Evolutionary conservation across 2,797 vertebrate genomes (phyloP), one percentile per base, ranked within the genome.

Genomic region (Acipenser oxyrinchus): DNA sequence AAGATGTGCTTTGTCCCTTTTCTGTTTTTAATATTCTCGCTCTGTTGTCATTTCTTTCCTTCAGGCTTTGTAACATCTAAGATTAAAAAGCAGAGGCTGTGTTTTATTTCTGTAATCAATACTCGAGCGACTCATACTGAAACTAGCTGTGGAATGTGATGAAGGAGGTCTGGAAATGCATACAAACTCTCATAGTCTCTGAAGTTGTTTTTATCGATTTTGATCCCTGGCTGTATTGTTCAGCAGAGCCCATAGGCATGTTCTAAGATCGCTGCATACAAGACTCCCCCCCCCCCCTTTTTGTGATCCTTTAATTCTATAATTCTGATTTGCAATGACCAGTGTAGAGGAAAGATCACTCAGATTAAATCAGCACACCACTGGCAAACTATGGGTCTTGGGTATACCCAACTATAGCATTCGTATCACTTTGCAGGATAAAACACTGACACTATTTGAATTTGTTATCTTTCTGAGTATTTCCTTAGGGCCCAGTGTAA

Each of bases 161-260:
- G 76, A 74, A 75, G 77, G 71, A 74, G 74, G 69, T 76, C 83
- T 84, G 80, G 69, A 84, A 85, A 86, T 86, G 81, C 79, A 84
- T 85, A 79, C 78, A 79, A 84, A 86, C 82, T 73, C 76, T 82
- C 82, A 79, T 85, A 78, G 80, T 78, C 75, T 65, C 70, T 77
- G 68, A 60, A 70, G 62, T 78, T 51, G 70, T 66, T 70, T n/a
- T 69, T 81, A 80, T 84, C 81, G 82, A 85, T 86, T 77, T 69
- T 73, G 75, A 82, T 66, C 82, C 73, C 72, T 78, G 79, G 75
- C 80, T 83, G 78, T 72, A 12, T 69, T 61, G 58, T 63, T 15
- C 64, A 50, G 49, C 8, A 13, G 37, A 57, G 65, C 49, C 12
- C 55, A 58, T 52, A 51, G 52, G 61, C 51, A 59, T 75, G 67